These are phyloP conservation scores for Anoncus sp. DNA, from an alignment of 2,888 invertebrate species.

Conservation along the genomic window DNA sequence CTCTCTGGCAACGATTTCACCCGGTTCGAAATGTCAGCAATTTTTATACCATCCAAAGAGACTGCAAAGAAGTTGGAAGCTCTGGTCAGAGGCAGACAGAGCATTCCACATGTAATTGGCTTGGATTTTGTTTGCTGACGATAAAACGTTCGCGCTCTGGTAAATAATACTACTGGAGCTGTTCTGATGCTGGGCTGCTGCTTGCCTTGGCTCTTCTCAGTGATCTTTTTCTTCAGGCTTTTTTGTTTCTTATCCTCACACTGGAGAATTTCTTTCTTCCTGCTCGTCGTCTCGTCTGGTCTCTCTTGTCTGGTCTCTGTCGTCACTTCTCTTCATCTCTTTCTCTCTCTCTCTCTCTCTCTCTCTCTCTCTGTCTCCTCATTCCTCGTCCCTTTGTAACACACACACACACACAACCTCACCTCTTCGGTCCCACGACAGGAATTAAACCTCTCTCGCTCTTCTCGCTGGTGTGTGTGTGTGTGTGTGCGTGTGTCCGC, in stretches of 20 bases:
- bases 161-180: conserved; percentile 65
- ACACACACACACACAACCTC: too few relatives aligned
- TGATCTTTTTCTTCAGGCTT: conserved; percentile 21
- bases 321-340: conserved; percentile 28
- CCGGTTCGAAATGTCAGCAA: conserved; percentile 42
- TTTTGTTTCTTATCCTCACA: conserved; percentile 50
- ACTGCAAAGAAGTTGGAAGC: conserved; percentile 22
- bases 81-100: too few relatives aligned
- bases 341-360: conserved; percentile 14
- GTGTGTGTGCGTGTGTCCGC: conserved; percentile 44
- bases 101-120: conserved; percentile 78
- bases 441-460: too few relatives aligned
- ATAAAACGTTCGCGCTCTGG: conserved; percentile 72
- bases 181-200: conserved; percentile 56
- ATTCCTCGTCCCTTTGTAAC: too few relatives aligned
- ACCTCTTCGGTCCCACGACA: conserved; percentile 28
- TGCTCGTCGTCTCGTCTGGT: conserved; percentile 32
- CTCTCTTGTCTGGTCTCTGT: too few relatives aligned
- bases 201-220: conserved; percentile 44
- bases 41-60: conserved; percentile 7
- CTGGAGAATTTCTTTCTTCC: conserved; percentile 50
- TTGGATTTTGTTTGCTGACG: conserved; percentile 77
- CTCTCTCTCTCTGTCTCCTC: conserved; percentile 19
- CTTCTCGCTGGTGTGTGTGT: too few relatives aligned
- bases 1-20: conserved; percentile 19